Percentiles rank a stretch among this genome's conserved stretches.
These are phyloP conservation scores for Brachypalpus laphriformis DNA, from an alignment of 2,888 invertebrate genomes.

Conservation along the genomic window DNA sequence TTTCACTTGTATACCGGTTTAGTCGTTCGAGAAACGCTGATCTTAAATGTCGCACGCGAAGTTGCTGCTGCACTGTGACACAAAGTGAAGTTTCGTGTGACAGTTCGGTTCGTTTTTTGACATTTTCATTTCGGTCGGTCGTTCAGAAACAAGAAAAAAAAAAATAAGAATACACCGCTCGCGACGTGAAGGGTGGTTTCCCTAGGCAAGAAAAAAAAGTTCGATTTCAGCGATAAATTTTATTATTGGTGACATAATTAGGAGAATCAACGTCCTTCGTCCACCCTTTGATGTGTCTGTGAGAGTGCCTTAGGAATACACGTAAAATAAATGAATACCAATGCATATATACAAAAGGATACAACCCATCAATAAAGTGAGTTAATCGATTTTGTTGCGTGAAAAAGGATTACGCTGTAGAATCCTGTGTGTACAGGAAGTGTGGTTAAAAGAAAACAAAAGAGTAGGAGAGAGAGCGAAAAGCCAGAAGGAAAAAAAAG, in stretches of 20 bases:
- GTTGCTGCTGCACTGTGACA: conserved; percentile 74
- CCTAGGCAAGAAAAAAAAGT: conserved; percentile 4
- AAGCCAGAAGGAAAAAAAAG: neutral
- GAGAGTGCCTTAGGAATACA: conserved; percentile 68
- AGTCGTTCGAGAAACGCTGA: conserved; percentile 82
- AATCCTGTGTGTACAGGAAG: conserved; percentile 39
- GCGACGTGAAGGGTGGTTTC: conserved; percentile 34
- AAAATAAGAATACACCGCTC: conserved; percentile 3
- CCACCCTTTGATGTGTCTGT: conserved; percentile 61
- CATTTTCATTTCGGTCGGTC: conserved; percentile 54
- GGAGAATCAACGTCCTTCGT: conserved; percentile 41
- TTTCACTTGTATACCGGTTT: conserved; percentile 78
- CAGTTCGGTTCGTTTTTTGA: conserved; percentile 64
- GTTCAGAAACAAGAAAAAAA: conserved; percentile 21
- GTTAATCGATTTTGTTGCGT: conserved; percentile 61
- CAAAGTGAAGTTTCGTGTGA: conserved; percentile 68
- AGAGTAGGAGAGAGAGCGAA: neutral
- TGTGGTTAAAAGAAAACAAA: conserved; percentile 41
- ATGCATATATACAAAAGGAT: conserved; percentile 63
- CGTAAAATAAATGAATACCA: conserved; percentile 58
- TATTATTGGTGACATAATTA: conserved; percentile 56
- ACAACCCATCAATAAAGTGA: conserved; percentile 65
- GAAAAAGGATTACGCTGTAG: conserved; percentile 53
- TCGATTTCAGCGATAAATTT: conserved; percentile 7
- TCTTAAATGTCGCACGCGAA: conserved; percentile 73